Conservation (phyloP, 2,113 vertebrate species). For the Oriolus oriolus region DNA sequence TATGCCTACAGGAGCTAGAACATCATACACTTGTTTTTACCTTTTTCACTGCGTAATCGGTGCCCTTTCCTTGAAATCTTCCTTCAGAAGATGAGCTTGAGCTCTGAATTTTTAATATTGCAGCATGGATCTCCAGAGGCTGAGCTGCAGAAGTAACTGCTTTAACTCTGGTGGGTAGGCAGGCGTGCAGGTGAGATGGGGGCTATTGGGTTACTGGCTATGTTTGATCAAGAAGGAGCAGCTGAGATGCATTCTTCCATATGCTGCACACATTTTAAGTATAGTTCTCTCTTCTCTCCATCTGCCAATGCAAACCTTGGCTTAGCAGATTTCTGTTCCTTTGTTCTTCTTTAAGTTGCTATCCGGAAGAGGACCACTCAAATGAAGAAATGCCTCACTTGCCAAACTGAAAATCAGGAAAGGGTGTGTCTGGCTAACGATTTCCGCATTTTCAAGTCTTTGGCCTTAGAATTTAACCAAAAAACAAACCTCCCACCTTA, state of each 20-base stretch:
- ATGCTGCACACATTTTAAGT: accelerated
- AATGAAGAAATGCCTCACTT: not conserved
- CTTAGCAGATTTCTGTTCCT: not conserved
- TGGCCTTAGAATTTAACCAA: not conserved
- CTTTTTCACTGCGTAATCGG: not conserved
- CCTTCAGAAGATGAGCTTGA: not conserved
- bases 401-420: not conserved
- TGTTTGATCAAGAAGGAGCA: not conserved
- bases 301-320: not conserved
- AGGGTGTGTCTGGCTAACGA: not conserved
- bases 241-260: not conserved
- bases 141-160: not conserved
- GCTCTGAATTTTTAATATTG: not conserved
- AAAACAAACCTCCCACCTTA: not conserved
- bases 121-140: not conserved
- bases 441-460: not conserved
- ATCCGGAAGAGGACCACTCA: not conserved
- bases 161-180: not conserved
- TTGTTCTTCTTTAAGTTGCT: not conserved
- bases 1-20: not conserved
- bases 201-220: accelerated
- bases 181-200: not conserved
- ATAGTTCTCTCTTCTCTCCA: not conserved
- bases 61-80: not conserved
- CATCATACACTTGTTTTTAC: not conserved